A percentile compares a stretch with the other conserved stretches of the same genome.
Evolutionary conservation across 2,113 vertebrate genomes (phyloP).

Genomic region (Chlamydotis undulata): DNA sequence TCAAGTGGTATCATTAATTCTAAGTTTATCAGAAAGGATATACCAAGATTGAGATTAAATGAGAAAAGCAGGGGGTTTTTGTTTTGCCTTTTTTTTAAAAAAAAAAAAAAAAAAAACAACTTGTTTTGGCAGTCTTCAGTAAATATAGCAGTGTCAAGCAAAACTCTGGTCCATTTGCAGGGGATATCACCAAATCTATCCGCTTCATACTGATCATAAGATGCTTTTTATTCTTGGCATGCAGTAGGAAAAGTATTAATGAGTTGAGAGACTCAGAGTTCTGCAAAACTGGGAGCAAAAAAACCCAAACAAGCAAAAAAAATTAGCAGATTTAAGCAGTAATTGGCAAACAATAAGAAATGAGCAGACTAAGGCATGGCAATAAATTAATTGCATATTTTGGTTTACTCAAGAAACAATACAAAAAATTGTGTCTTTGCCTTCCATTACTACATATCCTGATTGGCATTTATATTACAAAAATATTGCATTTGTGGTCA

Average conservation of each 20-base stretch:
- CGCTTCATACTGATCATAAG: background rate
- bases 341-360: background rate
- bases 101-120: no score
- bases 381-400: background rate
- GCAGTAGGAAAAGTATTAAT: background rate
- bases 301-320: background rate
- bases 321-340: background rate
- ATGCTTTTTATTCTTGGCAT: background rate
- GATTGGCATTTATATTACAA: background rate
- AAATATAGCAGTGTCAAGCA: background rate
- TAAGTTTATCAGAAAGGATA: background rate
- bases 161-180: background rate
- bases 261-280: background rate
- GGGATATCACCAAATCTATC: background rate
- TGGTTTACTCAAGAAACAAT: background rate
- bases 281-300: background rate
- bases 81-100: background rate
- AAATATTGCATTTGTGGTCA: background rate
- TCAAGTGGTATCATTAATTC: background rate
- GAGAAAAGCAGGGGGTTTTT: fast-evolving
- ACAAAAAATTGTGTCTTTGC: background rate
- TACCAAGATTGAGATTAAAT: background rate
- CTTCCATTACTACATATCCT: background rate
- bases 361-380: background rate
- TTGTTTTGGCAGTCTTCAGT: background rate